Conservation (phyloP, 2,888 invertebrate species). For the Nemotelus nigrinus region DNA sequence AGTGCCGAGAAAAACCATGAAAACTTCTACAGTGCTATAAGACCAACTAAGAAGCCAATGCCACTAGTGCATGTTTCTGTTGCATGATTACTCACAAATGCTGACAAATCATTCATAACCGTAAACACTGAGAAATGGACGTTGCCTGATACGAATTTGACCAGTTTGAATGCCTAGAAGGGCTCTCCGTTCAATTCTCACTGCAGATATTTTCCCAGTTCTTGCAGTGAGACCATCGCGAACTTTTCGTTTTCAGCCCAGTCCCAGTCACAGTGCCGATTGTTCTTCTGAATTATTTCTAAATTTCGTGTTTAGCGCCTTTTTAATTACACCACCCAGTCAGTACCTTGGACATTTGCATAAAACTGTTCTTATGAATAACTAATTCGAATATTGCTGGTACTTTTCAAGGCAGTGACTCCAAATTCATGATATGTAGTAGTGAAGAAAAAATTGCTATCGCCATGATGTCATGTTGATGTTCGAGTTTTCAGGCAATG, state of each 20-base stretch:
- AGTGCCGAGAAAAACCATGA: slow-evolving; percentile 3
- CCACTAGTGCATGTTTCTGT: slow-evolving; percentile 37
- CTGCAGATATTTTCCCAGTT: slow-evolving; percentile 4
- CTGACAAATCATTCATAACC: slow-evolving; percentile 45
- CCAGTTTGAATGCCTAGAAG: background rate
- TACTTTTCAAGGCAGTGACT: background rate
- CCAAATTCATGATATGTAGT: background rate
- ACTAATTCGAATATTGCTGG: background rate
- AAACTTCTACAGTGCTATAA: background rate
- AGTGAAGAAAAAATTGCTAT: too few species aligned
- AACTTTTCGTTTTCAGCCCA: background rate
- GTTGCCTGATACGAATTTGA: background rate
- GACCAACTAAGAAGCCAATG: slow-evolving; percentile 35
- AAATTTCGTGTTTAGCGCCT: slow-evolving; percentile 35
- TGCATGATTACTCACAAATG: slow-evolving; percentile 39
- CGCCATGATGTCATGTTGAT: too few species aligned
- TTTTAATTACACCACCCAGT: background rate
- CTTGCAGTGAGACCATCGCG: background rate
- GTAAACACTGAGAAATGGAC: slow-evolving; percentile 25
- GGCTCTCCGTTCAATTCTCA: background rate
- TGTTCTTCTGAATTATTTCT: slow-evolving; percentile 23
- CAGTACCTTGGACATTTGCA: slow-evolving; percentile 8
- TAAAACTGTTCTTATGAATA: slow-evolving; percentile 8
- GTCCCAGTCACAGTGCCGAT: background rate
- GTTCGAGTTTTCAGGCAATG: too few species aligned